Conservation (phyloP, 2,888 invertebrate genomes). For the Eurois occulta region DNA sequence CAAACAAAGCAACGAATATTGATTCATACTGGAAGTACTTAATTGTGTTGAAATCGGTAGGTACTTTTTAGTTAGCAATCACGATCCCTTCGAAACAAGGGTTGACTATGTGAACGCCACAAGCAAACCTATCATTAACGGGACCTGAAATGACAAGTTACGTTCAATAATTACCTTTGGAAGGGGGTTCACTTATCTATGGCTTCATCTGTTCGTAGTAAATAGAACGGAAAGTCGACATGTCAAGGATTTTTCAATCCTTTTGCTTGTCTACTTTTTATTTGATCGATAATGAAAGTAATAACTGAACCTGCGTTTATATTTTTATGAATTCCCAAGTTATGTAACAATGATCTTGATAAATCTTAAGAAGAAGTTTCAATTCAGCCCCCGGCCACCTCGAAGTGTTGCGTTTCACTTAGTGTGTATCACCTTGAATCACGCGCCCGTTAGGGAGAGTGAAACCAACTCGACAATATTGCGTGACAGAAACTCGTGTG, state of each 20-base stretch:
- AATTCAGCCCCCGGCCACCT: constrained; percentile 15
- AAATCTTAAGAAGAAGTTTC: constrained; percentile 11
- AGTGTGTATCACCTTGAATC: constrained; percentile 55
- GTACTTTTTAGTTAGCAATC: constrained; percentile 65
- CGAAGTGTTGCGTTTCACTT: constrained; percentile 43
- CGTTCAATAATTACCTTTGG: constrained; percentile 79
- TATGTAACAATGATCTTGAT: not conserved
- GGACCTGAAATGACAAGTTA: constrained; percentile 83
- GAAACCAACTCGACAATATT: constrained; percentile 61
- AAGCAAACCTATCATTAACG: constrained; percentile 81
- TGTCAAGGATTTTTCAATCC: constrained; percentile 53
- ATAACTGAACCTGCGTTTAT: not conserved
- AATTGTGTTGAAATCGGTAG: constrained; percentile 27
- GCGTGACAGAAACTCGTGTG: constrained; percentile 68
- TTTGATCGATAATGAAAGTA: constrained; percentile 9
- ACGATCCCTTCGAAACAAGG: constrained; percentile 69
- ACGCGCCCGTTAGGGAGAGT: constrained; percentile 58
- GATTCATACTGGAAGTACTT: constrained; percentile 30
- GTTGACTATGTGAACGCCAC: constrained; percentile 70
- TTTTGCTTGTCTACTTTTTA: constrained; percentile 17
- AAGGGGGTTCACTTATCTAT: constrained; percentile 77
- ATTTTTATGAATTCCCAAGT: not conserved
- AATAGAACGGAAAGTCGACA: constrained; percentile 70
- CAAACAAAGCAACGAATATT: constrained; percentile 24
- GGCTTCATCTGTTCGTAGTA: constrained; percentile 75